A percentile compares a stretch with the other conserved stretches of the same genome.
These are phyloP conservation scores for Galeruca laticollis DNA, from an alignment of 2,888 invertebrate species.

Conservation along the genomic window DNA sequence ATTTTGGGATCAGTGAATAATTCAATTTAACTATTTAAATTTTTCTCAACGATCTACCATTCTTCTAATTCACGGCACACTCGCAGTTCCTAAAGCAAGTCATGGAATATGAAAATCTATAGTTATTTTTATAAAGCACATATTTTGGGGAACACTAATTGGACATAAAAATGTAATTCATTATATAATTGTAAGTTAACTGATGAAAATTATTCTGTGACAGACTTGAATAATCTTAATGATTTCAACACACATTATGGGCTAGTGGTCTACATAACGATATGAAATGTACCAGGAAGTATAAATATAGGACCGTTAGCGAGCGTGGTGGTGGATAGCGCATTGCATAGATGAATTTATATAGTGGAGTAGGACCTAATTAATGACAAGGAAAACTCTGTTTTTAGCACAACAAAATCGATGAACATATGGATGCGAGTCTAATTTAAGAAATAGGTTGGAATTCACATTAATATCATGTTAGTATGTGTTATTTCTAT, in stretches of 20 bases:
- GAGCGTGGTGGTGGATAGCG: conserved; percentile 1
- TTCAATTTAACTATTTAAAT: too few species aligned
- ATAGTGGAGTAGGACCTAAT: neutral
- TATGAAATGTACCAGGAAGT: conserved; percentile 12
- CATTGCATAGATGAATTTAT: conserved; percentile 14
- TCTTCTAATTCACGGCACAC: too few species aligned
- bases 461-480: neutral
- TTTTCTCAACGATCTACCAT: too few species aligned
- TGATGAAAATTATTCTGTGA: too few species aligned
- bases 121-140: too few species aligned
- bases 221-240: neutral
- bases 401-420: conserved; percentile 12
- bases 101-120: too few species aligned
- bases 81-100: too few species aligned
- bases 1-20: too few species aligned
- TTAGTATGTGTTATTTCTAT: neutral
- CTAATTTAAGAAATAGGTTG: conserved; percentile 13
- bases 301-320: conserved; percentile 13
- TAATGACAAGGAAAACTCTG: conserved; percentile 6
- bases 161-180: too few species aligned
- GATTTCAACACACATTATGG: neutral
- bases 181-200: too few species aligned
- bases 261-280: conserved; percentile 6
- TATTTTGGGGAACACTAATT: too few species aligned
- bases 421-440: conserved; percentile 9